Evolutionary conservation across 2,888 invertebrate genomes (phyloP), one percentile per base, ranked within the genome.

Genomic region (Venustoraphidia nigricollis): DNA sequence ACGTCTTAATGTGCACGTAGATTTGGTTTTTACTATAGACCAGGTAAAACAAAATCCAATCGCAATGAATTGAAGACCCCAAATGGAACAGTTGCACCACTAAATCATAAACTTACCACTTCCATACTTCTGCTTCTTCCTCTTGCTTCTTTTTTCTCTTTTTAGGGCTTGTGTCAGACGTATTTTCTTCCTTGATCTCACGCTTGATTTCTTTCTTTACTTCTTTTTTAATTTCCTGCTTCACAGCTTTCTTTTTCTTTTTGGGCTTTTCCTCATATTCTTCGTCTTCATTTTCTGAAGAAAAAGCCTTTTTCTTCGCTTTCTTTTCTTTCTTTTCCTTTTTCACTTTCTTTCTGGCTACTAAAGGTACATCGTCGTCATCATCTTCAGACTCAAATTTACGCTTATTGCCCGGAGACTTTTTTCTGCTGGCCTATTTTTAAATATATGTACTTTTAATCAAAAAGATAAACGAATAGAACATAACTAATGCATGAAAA

Each of bases 91-190:
- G 4, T 17, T 6, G 27, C 27, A 6, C 5, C 3, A 5, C 6
- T 27, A 17, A 17, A 1, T 27, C 27, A 27, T 27, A 6, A 48
- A 66, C 75, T 74, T 69, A 90, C 91, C 91, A 91, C 76, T 89
- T 86, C 91, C 91, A 91, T 49, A 91, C 90, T 69, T 90, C 87
- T 58, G 75, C 78, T 55, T 81, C 79, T 53, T 87, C 85, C 47
- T 89, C 89, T 55, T 82, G 81, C 61, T 86, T 85, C 63, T 87
- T 87, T 64, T 83, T 86, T 48, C 76, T 77, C 55, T 81, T 82
- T 40, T 75, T 76, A 43, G 79, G 78, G 56, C 74, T 69, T 57
- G 68, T 59, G 40, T 62, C 59, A 46, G 58, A 59, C 44, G 63
- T 56, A 49, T 57, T 61, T 52, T 62, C 60, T 35, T 53, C 50